These are phyloP conservation scores for Bombycilla garrulus DNA, from an alignment of 2,113 vertebrate genomes.

Conservation along the genomic window DNA sequence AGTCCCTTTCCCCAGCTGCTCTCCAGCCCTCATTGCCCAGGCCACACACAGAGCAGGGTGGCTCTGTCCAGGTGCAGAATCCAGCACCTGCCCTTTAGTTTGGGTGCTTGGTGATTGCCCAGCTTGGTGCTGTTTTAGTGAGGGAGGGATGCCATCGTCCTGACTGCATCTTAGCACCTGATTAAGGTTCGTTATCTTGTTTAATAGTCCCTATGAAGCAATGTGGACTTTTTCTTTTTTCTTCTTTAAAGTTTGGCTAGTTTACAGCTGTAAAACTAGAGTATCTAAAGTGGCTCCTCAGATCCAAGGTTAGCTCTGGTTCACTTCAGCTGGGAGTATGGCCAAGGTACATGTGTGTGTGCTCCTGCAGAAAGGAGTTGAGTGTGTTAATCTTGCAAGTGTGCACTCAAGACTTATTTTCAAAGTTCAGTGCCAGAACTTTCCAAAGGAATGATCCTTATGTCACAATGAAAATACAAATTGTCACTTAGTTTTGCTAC, in stretches of 20 bases:
- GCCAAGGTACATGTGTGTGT: fast-evolving
- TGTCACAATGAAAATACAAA: background rate
- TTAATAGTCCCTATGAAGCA: background rate
- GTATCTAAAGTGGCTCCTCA: background rate
- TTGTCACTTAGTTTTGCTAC: background rate
- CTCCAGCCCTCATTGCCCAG: background rate
- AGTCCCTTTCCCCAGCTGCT: background rate
- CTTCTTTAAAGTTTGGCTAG: background rate
- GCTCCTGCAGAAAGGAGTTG: background rate
- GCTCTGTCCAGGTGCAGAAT: background rate
- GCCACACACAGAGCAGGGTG: background rate
- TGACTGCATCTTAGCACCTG: background rate
- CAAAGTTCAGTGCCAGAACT: background rate
- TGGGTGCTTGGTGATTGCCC: fast-evolving
- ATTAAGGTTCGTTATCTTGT: background rate
- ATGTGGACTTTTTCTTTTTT: background rate
- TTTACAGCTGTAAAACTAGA: background rate
- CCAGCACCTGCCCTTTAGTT: background rate
- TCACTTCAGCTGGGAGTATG: background rate
- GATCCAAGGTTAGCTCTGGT: background rate
- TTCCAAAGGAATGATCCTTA: background rate
- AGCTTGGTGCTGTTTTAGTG: background rate
- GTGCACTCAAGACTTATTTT: background rate
- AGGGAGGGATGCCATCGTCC: background rate
- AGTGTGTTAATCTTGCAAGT: background rate